These are phyloP conservation scores for Pammene aurita DNA, from an alignment of 2,888 invertebrate genomes.

Conservation along the genomic window DNA sequence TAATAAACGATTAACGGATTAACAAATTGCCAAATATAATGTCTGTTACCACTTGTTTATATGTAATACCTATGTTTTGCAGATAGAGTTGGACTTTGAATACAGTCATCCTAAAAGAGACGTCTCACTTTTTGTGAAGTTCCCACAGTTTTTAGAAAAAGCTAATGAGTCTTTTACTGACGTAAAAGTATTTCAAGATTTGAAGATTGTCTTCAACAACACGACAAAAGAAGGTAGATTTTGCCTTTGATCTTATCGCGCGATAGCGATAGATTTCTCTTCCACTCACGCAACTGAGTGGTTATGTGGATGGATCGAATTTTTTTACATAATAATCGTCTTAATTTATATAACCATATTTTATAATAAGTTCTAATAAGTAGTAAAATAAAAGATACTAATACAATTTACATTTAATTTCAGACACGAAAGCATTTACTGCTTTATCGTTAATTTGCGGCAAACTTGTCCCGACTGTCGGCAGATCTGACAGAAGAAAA, in stretches of 20 bases:
- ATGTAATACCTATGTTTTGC: background rate
- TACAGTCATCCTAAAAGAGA: background rate
- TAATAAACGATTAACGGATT: too few relatives aligned
- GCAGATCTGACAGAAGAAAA: background rate
- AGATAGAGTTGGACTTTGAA: background rate
- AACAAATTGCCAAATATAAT: too few relatives aligned
- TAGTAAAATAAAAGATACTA: background rate
- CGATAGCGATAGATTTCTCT: too few relatives aligned
- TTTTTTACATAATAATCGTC: too few relatives aligned
- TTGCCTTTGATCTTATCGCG: background rate
- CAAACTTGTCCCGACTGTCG: background rate
- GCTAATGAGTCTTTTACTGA: background rate
- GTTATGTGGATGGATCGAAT: conserved; percentile 1
- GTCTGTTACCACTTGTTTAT: background rate
- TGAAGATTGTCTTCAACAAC: conserved; percentile 1
- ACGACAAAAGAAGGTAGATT: conserved; percentile 1
- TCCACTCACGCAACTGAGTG: background rate
- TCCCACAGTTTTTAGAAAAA: background rate
- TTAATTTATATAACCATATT: background rate
- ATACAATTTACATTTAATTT: conserved; percentile 1
- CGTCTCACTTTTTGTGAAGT: background rate
- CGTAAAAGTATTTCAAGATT: conserved; percentile 7
- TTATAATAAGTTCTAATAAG: background rate
- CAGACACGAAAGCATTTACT: conserved; percentile 1
- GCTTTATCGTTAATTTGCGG: background rate